These are phyloP conservation scores for Dipodomys merriami DNA, from an alignment of 2,113 vertebrate genomes.

Conservation along the genomic window DNA sequence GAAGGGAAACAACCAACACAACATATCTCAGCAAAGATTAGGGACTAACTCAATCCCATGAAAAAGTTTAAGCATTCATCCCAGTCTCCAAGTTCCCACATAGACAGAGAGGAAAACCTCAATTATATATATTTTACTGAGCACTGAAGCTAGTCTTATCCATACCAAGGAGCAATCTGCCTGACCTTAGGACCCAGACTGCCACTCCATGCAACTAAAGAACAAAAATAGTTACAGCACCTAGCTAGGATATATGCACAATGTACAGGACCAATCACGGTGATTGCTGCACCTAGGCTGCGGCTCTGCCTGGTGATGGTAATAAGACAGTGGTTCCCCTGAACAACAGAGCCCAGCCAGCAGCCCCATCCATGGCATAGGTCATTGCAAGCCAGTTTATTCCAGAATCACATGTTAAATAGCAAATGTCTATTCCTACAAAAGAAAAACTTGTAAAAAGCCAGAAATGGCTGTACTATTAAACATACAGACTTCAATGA, in stretches of 20 bases:
- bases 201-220: background rate
- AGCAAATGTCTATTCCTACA: background rate
- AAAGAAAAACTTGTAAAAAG: background rate
- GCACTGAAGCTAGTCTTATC: background rate
- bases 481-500: background rate
- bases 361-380: background rate
- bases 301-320: background rate
- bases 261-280: background rate
- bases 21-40: background rate
- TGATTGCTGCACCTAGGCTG: background rate
- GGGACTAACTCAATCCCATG: background rate
- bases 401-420: background rate
- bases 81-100: background rate
- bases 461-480: background rate
- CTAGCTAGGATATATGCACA: background rate
- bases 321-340: background rate
- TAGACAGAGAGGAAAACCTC: background rate
- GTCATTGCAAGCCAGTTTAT: background rate
- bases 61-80: background rate
- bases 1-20: background rate
- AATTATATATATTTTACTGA: background rate
- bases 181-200: background rate
- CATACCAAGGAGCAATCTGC: background rate
- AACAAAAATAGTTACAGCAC: background rate
- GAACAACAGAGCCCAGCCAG: no score